Conservation (phyloP, 1,140 invertebrate genomes). For the Temnothorax curvispinosus region DNA sequence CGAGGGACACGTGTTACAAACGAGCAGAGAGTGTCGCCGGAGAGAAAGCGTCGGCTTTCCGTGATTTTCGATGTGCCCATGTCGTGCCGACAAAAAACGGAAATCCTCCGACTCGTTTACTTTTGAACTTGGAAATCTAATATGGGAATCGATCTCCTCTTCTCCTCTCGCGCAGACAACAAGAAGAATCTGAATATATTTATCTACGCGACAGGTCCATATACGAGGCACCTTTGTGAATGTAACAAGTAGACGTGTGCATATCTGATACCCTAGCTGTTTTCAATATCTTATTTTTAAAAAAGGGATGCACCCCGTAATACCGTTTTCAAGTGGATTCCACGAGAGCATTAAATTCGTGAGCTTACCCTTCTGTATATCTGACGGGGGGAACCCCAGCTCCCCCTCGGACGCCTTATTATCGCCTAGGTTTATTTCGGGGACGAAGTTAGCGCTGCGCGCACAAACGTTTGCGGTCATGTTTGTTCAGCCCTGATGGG, state of each 20-base stretch:
- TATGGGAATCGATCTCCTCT: background rate
- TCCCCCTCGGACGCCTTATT: conserved; percentile 20
- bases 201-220: background rate
- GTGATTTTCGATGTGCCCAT: conserved; percentile 1
- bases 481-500: conserved; percentile 76
- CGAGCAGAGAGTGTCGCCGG: conserved; percentile 68
- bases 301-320: background rate
- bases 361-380: background rate
- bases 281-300: background rate
- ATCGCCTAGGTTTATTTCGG: conserved; percentile 65
- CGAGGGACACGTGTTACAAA: conserved; percentile 69
- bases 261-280: background rate
- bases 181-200: background rate
- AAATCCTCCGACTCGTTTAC: conserved; percentile 17
- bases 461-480: conserved; percentile 81
- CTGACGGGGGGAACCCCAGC: background rate
- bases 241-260: background rate
- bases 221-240: background rate
- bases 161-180: background rate
- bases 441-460: conserved; percentile 69
- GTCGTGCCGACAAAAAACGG: background rate
- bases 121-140: background rate
- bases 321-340: background rate
- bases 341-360: conserved; percentile 38
- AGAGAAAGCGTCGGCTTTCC: conserved; percentile 30